Evolutionary conservation across 1,140 invertebrate genomes (phyloP).

Genomic region (Sesamia nonagrioides): DNA sequence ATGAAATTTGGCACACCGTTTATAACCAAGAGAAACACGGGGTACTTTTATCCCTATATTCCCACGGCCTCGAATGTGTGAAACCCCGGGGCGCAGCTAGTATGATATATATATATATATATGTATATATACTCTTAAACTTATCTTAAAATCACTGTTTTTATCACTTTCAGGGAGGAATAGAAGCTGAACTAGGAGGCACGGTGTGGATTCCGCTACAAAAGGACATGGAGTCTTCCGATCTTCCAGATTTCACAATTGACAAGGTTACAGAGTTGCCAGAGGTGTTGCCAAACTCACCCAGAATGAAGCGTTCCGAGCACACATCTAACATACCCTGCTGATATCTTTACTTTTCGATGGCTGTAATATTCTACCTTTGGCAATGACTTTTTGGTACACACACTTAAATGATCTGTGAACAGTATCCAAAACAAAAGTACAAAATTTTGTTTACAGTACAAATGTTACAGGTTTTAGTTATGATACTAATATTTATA

Average conservation of each 20-base stretch:
- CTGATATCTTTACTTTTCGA: slow-evolving; percentile 34
- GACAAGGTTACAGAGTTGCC: slow-evolving; percentile 84
- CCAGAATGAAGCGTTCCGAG: slow-evolving; percentile 71
- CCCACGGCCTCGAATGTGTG: no score
- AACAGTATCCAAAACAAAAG: slow-evolving; percentile 59
- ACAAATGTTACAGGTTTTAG: slow-evolving; percentile 55
- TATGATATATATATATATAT: no score
- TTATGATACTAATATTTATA: slow-evolving; percentile 37
- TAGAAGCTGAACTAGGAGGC: slow-evolving; percentile 91
- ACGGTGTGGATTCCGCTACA: slow-evolving; percentile 93
- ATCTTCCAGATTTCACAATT: slow-evolving; percentile 84
- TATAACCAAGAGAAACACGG: no score
- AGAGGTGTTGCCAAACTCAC: slow-evolving; percentile 80
- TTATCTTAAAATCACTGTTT: not conserved
- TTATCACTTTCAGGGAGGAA: slow-evolving; percentile 89
- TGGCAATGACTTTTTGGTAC: slow-evolving; percentile 47
- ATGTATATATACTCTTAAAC: no score
- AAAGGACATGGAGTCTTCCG: slow-evolving; percentile 77
- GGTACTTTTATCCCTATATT: no score
- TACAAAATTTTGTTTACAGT: slow-evolving; percentile 62
- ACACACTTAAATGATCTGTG: slow-evolving; percentile 27
- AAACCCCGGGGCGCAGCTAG: no score
- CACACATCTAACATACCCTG: slow-evolving; percentile 44
- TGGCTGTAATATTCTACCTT: slow-evolving; percentile 48
- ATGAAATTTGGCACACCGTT: no score